These are phyloP conservation scores for Cotesia vestalis DNA, from an alignment of 1,140 invertebrate genomes.

Conservation along the genomic window DNA sequence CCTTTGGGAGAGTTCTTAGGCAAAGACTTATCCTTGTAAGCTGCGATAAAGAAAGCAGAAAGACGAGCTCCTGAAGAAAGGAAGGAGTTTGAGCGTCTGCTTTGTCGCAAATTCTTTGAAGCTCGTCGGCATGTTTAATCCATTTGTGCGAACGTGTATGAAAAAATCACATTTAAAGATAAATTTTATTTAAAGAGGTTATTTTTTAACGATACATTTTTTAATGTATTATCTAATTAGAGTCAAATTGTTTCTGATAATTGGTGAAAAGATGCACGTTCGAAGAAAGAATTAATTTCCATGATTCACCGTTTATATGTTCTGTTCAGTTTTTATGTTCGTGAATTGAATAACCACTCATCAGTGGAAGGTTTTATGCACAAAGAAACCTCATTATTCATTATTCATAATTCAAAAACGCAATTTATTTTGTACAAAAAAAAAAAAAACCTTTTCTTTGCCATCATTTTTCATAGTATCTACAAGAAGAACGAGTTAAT, in stretches of 20 bases:
- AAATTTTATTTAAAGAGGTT: constrained; percentile 7
- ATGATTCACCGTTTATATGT: constrained; percentile 18
- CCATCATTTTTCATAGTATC: too few species aligned
- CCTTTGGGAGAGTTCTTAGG: not conserved
- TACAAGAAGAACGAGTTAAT: too few species aligned
- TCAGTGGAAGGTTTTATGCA: too few species aligned
- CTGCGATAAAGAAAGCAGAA: constrained; percentile 33
- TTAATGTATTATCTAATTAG: not conserved
- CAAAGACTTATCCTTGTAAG: not conserved
- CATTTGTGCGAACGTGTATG: constrained; percentile 37
- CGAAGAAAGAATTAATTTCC: constrained; percentile 36
- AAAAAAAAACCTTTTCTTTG: too few species aligned
- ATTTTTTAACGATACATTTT: too few species aligned
- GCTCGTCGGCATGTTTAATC: constrained; percentile 49
- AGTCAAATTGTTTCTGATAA: constrained; percentile 26
- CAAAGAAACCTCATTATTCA: too few species aligned
- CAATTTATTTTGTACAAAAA: too few species aligned
- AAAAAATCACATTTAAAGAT: constrained; percentile 44
- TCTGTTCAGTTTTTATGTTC: too few species aligned
- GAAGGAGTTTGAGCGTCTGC: constrained; percentile 39
- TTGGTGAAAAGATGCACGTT: constrained; percentile 2
- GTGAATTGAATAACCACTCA: too few species aligned
- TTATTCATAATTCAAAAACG: too few species aligned
- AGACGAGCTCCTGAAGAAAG: constrained; percentile 20
- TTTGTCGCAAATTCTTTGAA: constrained; percentile 50